Base-by-base conservation (phyloP, 2,797 vertebrate genomes). In the Chaenodraco wilsoni region DNA sequence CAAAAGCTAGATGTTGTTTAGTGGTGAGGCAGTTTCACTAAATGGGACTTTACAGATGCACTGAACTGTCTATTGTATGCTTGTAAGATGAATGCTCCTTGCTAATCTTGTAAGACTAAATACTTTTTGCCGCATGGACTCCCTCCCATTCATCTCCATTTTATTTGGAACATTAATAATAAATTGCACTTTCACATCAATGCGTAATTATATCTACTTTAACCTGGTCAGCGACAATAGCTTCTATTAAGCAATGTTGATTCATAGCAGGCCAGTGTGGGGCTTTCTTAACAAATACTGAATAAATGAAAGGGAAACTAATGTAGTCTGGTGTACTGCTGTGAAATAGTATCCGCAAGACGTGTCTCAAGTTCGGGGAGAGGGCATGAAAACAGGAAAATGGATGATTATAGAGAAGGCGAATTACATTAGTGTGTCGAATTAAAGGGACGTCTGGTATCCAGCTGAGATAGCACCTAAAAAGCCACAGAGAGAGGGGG, bases 401-500 rank as follows among this genome's bases (percentile, higher is more conserved):
- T 89, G 86, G 87, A 90, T 91, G 89, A 92, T 91, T 92, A 90
- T 83, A 88, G 88, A 84, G 88, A 84, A 82, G 81, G 74, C 50
- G 77, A 91, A 92, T 93, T 92, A 90, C 86, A 89, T 90, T 91
- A 88, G 84, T 74, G 87, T 91, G 89, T 87, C 86, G 87, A 93
- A 93, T 91, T 90, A 93, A 88, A 85, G 87, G 88, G 88, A 90
- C 83, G 83, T 88, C 85, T 92, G 89, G 82, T 85, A 89, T 92
- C 91, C 85, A 88, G 86, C 89, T 87, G 88, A 88, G 89, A 91
- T 81, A 79, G 89, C 89, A 78, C 84, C 79, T 21, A 83, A 73
- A 70, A 67, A 84, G 81, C 65, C 74, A 27, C 65, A 68, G 86
- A 72, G 79, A 86, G 88, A 69, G 81, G 76, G 82, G 70, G 77